Conservation (phyloP, 2,888 invertebrate species). For the Dascillus cervinus region DNA sequence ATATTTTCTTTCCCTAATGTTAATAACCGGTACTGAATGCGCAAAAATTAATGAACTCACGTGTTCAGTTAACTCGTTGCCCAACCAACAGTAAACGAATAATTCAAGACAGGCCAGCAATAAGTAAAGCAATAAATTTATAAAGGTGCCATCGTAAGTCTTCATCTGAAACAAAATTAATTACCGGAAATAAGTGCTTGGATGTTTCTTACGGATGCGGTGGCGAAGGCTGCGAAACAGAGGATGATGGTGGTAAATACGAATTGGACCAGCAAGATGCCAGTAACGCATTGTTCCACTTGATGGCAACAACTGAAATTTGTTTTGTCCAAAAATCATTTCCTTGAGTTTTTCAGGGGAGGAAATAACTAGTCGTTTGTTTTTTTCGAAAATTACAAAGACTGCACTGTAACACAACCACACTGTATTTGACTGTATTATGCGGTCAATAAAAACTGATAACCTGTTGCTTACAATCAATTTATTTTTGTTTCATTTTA, state of each 20-base stretch:
- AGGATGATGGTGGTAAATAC: constrained; percentile 12
- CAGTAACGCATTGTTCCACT: constrained; percentile 10
- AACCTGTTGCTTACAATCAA: too few relatives aligned
- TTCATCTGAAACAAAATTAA: constrained; percentile 13
- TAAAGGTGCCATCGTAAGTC: constrained; percentile 9
- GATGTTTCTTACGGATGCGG: constrained; percentile 9
- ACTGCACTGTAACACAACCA: too few relatives aligned
- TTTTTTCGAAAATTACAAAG: too few relatives aligned
- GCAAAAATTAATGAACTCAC: too few relatives aligned
- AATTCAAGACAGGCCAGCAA: constrained; percentile 11
- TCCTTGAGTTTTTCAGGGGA: too few relatives aligned
- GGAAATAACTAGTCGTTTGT: too few relatives aligned
- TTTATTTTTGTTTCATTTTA: too few relatives aligned
- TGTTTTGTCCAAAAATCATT: too few relatives aligned
- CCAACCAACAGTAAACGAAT: constrained; percentile 13
- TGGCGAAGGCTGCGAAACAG: constrained; percentile 13
- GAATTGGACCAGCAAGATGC: constrained; percentile 12
- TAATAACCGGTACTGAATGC: not conserved
- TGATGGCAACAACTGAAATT: constrained; percentile 11
- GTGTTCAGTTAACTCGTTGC: constrained; percentile 9
- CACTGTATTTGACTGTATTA: too few relatives aligned
- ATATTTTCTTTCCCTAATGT: constrained; percentile 7
- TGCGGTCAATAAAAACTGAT: too few relatives aligned
- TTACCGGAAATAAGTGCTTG: not conserved
- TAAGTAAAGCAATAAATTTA: constrained; percentile 12